These are phyloP conservation scores for Calosoma granatense DNA, from an alignment of 1,140 invertebrate genomes.

Conservation along the genomic window DNA sequence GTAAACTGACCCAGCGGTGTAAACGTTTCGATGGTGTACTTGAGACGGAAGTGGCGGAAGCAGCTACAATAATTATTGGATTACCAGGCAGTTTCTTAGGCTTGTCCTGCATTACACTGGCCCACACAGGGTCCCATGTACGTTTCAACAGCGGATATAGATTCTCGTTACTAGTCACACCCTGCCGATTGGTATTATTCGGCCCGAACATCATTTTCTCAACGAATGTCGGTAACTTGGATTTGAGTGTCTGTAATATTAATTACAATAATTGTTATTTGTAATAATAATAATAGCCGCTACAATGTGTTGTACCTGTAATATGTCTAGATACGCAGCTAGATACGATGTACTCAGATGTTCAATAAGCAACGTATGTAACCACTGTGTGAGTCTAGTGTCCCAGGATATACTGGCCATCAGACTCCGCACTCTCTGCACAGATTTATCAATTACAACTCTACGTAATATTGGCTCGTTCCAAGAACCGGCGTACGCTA, in stretches of 20 bases:
- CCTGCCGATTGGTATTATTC: slow-evolving; percentile 34
- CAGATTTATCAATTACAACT: slow-evolving; percentile 58
- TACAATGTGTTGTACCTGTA: slow-evolving; percentile 38
- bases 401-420: slow-evolving; percentile 61
- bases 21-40: slow-evolving; percentile 43
- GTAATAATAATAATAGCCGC: neutral
- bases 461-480: slow-evolving; percentile 57
- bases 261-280: slow-evolving; percentile 10
- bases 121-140: slow-evolving; percentile 62
- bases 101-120: slow-evolving; percentile 26
- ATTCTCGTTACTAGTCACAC: slow-evolving; percentile 42
- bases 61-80: slow-evolving; percentile 59
- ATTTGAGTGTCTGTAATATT: slow-evolving; percentile 52
- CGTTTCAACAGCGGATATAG: slow-evolving; percentile 54
- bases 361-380: slow-evolving; percentile 65
- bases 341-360: slow-evolving; percentile 57
- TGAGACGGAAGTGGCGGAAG: slow-evolving; percentile 37
- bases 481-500: slow-evolving; percentile 45
- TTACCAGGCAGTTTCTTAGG: slow-evolving; percentile 58
- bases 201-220: slow-evolving; percentile 60
- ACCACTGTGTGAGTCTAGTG: slow-evolving; percentile 61
- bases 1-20: slow-evolving; percentile 58
- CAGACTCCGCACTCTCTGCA: slow-evolving; percentile 53
- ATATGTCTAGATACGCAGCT: slow-evolving; percentile 66
- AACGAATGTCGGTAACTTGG: slow-evolving; percentile 65